Percentiles rank a stretch among this genome's conserved stretches.
These are phyloP conservation scores for Chromoteleia sp. DNA, from an alignment of 2,888 invertebrate genomes.

Conservation along the genomic window DNA sequence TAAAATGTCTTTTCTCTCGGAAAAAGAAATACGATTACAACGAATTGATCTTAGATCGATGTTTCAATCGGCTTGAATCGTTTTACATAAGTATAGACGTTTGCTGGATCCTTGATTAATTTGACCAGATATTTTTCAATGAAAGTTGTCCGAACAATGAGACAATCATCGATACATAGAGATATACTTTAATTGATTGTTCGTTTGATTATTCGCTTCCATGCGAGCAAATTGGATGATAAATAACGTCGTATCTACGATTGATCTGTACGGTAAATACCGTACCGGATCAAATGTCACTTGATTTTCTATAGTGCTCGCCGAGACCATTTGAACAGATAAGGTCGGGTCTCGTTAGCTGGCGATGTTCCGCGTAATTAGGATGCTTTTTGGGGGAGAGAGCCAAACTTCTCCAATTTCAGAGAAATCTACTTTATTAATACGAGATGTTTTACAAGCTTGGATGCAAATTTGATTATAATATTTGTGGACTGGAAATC, in stretches of 20 bases:
- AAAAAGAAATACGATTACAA: too few species aligned
- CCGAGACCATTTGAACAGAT: conserved; percentile 20
- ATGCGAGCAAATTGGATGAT: conserved; percentile 32
- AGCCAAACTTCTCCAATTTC: background rate
- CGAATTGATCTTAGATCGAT: too few species aligned
- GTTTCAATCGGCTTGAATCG: too few species aligned
- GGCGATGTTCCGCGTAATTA: conserved; percentile 27
- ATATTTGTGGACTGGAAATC: too few species aligned
- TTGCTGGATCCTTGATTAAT: too few species aligned
- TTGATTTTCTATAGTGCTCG: conserved; percentile 14
- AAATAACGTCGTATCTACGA: conserved; percentile 39
- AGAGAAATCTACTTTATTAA: conserved; percentile 17
- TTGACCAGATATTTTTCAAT: too few species aligned
- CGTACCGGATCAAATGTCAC: conserved; percentile 29
- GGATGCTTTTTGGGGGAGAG: conserved; percentile 13
- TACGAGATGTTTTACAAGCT: conserved; percentile 1
- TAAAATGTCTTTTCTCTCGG: too few species aligned
- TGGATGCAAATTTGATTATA: too few species aligned
- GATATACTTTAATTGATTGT: conserved; percentile 27
- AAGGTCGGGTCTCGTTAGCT: conserved; percentile 17
- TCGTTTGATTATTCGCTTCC: conserved; percentile 1
- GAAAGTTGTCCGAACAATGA: conserved; percentile 2
- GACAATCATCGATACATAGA: conserved; percentile 5
- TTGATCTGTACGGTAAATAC: conserved; percentile 26
- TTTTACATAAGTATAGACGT: too few species aligned